Conservation (phyloP, 2,113 vertebrate genomes). For the Hassar affinis region DNA sequence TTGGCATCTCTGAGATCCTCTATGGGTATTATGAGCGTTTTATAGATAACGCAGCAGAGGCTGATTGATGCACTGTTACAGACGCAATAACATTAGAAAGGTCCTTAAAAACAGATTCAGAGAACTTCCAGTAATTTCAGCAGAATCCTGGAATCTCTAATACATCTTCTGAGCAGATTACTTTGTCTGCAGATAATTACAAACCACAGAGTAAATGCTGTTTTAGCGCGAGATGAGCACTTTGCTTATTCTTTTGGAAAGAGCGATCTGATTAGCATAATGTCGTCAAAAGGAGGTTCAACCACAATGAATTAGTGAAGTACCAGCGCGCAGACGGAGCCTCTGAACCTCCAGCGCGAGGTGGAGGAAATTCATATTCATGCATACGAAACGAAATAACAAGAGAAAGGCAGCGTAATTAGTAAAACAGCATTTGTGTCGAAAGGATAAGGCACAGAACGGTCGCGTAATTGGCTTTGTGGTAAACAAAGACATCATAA, state of each 20-base stretch:
- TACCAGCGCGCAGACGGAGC: neutral
- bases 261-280: conserved; percentile 4
- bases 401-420: neutral
- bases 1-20: neutral
- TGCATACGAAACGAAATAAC: neutral
- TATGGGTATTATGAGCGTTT: neutral
- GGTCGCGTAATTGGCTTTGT: neutral
- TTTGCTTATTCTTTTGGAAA: neutral
- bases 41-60: neutral
- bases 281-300: neutral
- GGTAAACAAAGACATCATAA: conserved; percentile 20
- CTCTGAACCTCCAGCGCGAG: neutral
- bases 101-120: neutral
- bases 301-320: neutral
- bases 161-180: too few relatives aligned
- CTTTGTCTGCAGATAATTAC: neutral
- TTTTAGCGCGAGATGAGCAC: neutral
- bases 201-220: neutral
- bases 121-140: neutral
- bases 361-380: neutral
- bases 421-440: too few relatives aligned
- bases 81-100: neutral
- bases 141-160: neutral
- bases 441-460: too few relatives aligned
- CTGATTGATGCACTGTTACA: neutral